phyloP scores from a whole-genome alignment of 2,113 vertebrate genomes.

The Gymnogyps californianus region DNA sequence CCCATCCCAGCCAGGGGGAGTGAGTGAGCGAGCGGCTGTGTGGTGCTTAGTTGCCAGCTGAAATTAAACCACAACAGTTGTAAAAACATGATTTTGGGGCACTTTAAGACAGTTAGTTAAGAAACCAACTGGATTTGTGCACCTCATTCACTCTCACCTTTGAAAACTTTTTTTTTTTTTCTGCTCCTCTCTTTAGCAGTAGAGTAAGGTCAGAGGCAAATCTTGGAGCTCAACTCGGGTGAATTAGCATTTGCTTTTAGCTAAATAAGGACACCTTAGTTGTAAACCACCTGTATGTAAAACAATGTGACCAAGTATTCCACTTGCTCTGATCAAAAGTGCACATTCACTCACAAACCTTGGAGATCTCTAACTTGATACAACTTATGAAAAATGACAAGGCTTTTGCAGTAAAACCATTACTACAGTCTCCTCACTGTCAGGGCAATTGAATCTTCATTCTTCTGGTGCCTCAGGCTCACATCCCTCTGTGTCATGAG shows the following conservation, averaged over 20 bases:
- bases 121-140: background rate
- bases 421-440: background rate
- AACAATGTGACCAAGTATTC: background rate
- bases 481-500: fast-evolving
- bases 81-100: background rate
- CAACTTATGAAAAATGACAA: background rate
- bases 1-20: too few species aligned
- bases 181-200: background rate
- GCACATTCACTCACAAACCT: background rate
- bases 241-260: background rate
- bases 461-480: background rate
- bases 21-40: too few species aligned
- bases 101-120: background rate
- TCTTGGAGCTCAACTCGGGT: background rate
- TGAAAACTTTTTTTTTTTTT: background rate
- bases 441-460: background rate
- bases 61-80: background rate
- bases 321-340: background rate
- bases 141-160: background rate
- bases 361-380: background rate
- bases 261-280: background rate
- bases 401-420: background rate
- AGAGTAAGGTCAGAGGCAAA: background rate
- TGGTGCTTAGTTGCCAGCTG: too few species aligned
- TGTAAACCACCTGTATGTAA: background rate